Evolutionary conservation across 2,797 vertebrate genomes (phyloP), one percentile per base, ranked within the genome.

Genomic region (Mareca strepera): DNA sequence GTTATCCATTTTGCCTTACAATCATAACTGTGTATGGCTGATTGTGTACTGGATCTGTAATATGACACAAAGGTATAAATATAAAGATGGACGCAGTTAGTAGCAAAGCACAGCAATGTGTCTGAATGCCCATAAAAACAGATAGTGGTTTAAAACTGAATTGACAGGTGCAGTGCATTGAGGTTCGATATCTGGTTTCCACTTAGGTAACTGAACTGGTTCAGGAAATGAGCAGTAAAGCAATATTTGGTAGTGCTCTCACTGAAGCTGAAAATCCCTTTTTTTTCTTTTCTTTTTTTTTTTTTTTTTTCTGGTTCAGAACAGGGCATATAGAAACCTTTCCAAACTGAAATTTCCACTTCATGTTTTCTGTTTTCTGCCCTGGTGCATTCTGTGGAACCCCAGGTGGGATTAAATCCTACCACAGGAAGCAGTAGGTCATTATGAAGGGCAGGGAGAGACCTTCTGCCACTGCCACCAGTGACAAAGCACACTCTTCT

Each of bases 281-380:
- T 50, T 50, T 25, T 23, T 50, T 50, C 14, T 11, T 11, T 91
- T 86, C 91, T 11, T 91, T 86, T 92, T 95, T 73, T 88, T 8
- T 50, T 26, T 52, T 23, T 23, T 91, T 88, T 92, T 96, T 73
- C 86, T 72, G 60, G 48, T 86, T 69, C 72, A 53, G 82, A 96
- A 68, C 37, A 94, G 79, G 95, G 8, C 28, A 63, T 60, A 79
- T 79, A 76, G 77, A 79, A 92, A 59, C 52, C 50, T 70, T 91
- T 81, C 90, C 92, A 86, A 96, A 87, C 63, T 86, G 82, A 2
- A 73, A 60, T 62, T 96, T 95, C 82, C 59, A 66, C 93, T 94
- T 95, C 74, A 70, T 78, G 75, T 95, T 91, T 89, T 90, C 50
- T 92, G 74, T 73, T 94, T 90, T 79, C 60, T 88, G 31, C 6